A percentile compares a stretch with the other conserved stretches of the same genome.
These are phyloP conservation scores for Echinometra lucunter DNA, from an alignment of 53 echinoderm and acorn worm genomes.

Conservation along the genomic window DNA sequence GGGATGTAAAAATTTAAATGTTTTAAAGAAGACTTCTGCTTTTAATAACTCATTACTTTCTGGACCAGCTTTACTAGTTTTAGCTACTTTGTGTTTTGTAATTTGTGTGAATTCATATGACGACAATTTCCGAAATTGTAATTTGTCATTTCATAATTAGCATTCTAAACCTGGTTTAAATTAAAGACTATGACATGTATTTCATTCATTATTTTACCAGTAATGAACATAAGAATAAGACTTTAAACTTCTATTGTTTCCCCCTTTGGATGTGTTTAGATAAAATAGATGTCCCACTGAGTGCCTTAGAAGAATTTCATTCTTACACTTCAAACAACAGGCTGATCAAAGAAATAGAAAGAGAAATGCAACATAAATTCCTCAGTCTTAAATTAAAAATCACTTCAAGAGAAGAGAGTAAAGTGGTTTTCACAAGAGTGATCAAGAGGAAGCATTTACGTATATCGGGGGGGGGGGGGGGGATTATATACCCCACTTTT, in stretches of 20 bases:
- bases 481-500: too few species aligned
- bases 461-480: too few species aligned
- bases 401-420: not conserved
- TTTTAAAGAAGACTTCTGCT: too few species aligned
- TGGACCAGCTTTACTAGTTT: too few species aligned
- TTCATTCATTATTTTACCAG: not conserved
- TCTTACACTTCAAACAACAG: not conserved
- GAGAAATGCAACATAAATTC: not conserved
- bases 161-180: not conserved
- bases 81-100: not conserved
- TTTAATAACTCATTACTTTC: too few species aligned
- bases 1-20: too few species aligned
- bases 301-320: too few species aligned
- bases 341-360: not conserved
- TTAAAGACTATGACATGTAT: too few species aligned
- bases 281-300: too few species aligned
- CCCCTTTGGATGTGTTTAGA: too few species aligned
- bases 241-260: too few species aligned
- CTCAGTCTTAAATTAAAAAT: not conserved
- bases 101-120: not conserved
- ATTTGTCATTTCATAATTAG: not conserved
- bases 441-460: conserved; percentile 7
- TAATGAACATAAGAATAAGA: too few species aligned
- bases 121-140: not conserved
- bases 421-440: not conserved